Base-by-base conservation (phyloP, 2,888 invertebrate genomes). In the Trissolcus brochymenae region DNA sequence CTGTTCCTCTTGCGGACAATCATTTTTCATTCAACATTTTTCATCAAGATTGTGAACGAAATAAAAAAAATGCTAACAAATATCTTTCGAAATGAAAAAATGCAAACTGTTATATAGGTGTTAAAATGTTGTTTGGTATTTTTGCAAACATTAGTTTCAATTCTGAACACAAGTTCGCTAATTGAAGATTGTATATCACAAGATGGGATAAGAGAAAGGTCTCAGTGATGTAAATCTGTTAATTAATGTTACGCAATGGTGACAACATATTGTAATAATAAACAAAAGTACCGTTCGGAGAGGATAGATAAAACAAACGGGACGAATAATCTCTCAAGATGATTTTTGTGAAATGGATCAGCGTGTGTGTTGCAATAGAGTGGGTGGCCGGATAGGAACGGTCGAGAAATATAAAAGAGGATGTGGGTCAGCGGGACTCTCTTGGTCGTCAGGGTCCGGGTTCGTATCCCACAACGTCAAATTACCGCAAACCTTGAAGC, bases 401-500 rank as follows among this genome's bases (percentile, higher is more conserved):
- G n/a, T n/a, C 54, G 55, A 49, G 73, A 73, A 65, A 68, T 70
- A 64, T 65, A 60, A 73, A 62, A 55, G 82, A 80, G 78, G 82
- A 85, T 84, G 84, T 85, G 72, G 84, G 85, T 84, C 84, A 85
- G 74, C 83, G 81, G 84, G 85, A 83, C 66, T 67, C 73, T 81
- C 68, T 82, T 83, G 84, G 84, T 85, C 84, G 83, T 67, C 76
- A 81, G 82, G 79, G 82, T 85, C 84, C 85, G 85, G 85, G 84
- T 85, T 85, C 83, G 66, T 78, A 80, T 82, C 79, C 81, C 82
- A 72, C 64, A 72, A 62, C 49, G 56, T 66, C 62, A 67, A 66
- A 67, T 70, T 75, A 78, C 67, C 67, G 67, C 56, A 75, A 78
- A 64, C 62, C 70, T 71, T 55, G 49, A 62, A 76, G 65, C 64